These are phyloP conservation scores for Ganaspis brasiliensis DNA, from an alignment of 2,888 invertebrate species.

Conservation along the genomic window DNA sequence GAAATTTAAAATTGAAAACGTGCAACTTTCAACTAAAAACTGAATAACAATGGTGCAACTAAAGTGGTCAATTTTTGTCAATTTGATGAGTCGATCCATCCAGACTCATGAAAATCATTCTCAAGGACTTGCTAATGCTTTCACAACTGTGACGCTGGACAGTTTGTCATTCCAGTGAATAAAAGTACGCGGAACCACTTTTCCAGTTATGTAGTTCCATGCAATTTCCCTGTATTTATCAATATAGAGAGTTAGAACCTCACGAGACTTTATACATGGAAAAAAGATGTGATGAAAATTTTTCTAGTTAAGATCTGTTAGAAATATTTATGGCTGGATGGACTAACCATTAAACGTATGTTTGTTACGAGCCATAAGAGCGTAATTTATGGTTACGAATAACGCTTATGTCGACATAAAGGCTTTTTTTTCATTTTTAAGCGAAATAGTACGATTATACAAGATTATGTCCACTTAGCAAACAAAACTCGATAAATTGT, in stretches of 20 bases:
- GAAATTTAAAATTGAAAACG: background rate
- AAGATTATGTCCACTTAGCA: background rate
- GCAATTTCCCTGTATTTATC: conserved; percentile 42
- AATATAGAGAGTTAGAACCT: conserved; percentile 33
- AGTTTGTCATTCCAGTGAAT: conserved; percentile 44
- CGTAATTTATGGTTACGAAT: conserved; percentile 31
- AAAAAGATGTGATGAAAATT: conserved; percentile 36
- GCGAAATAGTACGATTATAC: background rate
- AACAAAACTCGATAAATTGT: background rate
- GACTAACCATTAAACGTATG: conserved; percentile 27
- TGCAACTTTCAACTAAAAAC: background rate
- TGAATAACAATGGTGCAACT: background rate
- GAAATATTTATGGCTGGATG: conserved; percentile 35
- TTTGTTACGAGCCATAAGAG: conserved; percentile 26
- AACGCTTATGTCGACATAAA: conserved; percentile 30
- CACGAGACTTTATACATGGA: background rate
- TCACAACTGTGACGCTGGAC: conserved; percentile 32
- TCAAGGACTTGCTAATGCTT: conserved; percentile 32
- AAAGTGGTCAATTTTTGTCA: conserved; percentile 4
- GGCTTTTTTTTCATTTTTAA: background rate
- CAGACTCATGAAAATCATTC: conserved; percentile 28
- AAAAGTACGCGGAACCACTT: conserved; percentile 45
- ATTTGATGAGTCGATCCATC: conserved; percentile 6
- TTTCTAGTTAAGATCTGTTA: background rate
- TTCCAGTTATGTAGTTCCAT: conserved; percentile 43